Percentiles rank a stretch among this genome's conserved stretches.
Conservation (phyloP, 2,888 invertebrate species). For the Chalcis sispes region DNA sequence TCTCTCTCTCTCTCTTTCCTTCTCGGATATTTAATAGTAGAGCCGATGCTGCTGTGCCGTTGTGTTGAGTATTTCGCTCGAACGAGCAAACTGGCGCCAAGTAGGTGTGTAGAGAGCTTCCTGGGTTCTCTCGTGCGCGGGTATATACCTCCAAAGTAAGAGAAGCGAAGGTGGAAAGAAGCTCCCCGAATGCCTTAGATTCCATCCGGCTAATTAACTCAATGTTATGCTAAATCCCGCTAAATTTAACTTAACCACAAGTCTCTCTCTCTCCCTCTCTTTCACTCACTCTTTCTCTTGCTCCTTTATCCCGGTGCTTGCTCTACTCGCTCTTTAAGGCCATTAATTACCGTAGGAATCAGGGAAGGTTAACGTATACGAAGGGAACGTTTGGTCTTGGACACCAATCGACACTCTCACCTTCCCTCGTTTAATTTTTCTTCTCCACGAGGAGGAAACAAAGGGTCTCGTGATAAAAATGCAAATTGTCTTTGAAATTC, state of each 20-base stretch:
- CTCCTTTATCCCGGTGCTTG: not conserved
- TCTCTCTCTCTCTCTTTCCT: no score
- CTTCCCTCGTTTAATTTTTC: not conserved
- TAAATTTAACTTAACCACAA: constrained; percentile 67
- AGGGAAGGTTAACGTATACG: not conserved
- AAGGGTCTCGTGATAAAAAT: constrained; percentile 43
- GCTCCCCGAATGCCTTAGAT: constrained; percentile 71
- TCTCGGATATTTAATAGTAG: not conserved
- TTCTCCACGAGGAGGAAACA: constrained; percentile 33
- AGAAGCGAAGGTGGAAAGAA: not conserved
- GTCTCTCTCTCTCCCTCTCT: constrained; percentile 49
- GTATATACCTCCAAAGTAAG: constrained; percentile 25
- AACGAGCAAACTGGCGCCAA: constrained; percentile 68
- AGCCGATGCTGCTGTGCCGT: not conserved
- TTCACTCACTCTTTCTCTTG: not conserved
- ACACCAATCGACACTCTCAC: constrained; percentile 46
- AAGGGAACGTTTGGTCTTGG: not conserved
- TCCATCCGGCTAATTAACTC: constrained; percentile 74
- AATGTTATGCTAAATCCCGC: constrained; percentile 73
- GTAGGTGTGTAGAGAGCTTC: constrained; percentile 61
- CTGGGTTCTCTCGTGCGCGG: not conserved
- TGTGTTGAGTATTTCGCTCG: not conserved
- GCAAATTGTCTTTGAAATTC: constrained; percentile 14
- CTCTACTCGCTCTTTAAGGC: constrained; percentile 7
- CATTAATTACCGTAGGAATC: constrained; percentile 52